A percentile compares a stretch with the other conserved stretches of the same genome.
Conservation (phyloP, 2,113 vertebrate genomes). For the Elachura formosa region DNA sequence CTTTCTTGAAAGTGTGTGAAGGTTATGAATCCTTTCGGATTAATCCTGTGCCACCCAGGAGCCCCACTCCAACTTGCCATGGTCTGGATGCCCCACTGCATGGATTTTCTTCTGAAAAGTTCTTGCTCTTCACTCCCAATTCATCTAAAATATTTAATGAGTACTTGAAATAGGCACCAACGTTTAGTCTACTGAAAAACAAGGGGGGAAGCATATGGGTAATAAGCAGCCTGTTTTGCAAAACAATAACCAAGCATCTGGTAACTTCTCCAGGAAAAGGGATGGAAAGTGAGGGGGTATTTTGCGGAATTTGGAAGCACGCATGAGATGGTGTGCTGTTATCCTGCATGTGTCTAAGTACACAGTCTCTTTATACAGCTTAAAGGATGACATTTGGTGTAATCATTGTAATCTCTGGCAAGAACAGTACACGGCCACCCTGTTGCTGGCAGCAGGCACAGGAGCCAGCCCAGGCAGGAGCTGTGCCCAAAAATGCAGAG, state of each 20-base stretch:
- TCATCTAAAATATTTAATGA: not conserved
- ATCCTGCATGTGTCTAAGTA: conserved; percentile 52
- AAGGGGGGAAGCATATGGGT: conserved; percentile 44
- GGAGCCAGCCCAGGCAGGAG: not conserved
- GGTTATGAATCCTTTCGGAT: not conserved
- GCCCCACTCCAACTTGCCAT: not conserved
- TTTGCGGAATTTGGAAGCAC: conserved; percentile 25
- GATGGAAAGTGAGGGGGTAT: conserved; percentile 38
- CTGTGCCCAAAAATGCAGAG: not conserved
- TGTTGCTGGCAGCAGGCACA: not conserved
- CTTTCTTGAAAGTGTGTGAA: not conserved
- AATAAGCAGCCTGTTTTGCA: conserved; percentile 24
- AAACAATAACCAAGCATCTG: conserved; percentile 55
- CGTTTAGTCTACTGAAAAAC: conserved; percentile 11
- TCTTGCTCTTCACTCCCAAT: not conserved
- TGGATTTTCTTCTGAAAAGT: not conserved
- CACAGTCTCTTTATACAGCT: conserved; percentile 44
- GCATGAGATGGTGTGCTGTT: not conserved
- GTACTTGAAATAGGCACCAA: not conserved
- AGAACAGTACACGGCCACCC: not conserved
- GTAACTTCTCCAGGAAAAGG: conserved; percentile 27
- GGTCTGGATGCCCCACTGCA: not conserved
- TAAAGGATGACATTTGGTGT: conserved; percentile 8
- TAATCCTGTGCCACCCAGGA: not conserved
- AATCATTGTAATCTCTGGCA: conserved; percentile 41